A percentile compares a stretch with the other conserved stretches of the same genome.
Evolutionary conservation across 2,113 vertebrate genomes (phyloP).

Genomic region (Edolisoma coerulescens): DNA sequence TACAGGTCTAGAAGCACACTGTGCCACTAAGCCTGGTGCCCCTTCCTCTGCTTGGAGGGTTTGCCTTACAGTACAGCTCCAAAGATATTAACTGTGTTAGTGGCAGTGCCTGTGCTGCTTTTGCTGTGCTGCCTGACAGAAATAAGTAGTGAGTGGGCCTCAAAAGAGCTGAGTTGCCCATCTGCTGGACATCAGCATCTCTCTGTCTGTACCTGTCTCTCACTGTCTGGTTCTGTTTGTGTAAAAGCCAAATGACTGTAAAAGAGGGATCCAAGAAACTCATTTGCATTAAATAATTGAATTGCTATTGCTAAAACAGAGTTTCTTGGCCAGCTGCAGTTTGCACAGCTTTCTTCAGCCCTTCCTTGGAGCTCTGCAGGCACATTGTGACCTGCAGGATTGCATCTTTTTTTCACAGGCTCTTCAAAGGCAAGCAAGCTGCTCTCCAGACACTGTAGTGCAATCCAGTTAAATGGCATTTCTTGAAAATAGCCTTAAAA

Average conservation of each 20-base stretch:
- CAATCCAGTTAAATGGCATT: not conserved
- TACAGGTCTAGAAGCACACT: not conserved
- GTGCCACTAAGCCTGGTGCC: not conserved
- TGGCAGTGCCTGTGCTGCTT: not conserved
- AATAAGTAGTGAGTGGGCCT: not conserved
- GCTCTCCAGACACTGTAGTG: not conserved
- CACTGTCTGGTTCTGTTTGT: not conserved
- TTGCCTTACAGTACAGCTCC: not conserved
- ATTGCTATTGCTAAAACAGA: not conserved
- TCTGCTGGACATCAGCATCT: not conserved
- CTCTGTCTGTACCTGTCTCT: not conserved
- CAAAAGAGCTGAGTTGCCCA: not conserved
- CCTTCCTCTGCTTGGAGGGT: not conserved
- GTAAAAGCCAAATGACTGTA: not conserved
- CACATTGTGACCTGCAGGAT: not conserved
- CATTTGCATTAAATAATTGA: not conserved
- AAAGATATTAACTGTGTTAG: not conserved
- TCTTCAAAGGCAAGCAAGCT: not conserved
- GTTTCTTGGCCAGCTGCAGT: not conserved
- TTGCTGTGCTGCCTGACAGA: not conserved
- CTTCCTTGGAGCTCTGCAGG: not conserved
- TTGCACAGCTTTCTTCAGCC: not conserved
- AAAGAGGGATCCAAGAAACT: not conserved
- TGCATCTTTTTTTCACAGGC: not conserved
- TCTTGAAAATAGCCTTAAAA: not conserved